A percentile compares a stretch with the other conserved stretches of the same genome.
Conservation (phyloP, 1,140 invertebrate genomes). For the Ganaspis sp. region DNA sequence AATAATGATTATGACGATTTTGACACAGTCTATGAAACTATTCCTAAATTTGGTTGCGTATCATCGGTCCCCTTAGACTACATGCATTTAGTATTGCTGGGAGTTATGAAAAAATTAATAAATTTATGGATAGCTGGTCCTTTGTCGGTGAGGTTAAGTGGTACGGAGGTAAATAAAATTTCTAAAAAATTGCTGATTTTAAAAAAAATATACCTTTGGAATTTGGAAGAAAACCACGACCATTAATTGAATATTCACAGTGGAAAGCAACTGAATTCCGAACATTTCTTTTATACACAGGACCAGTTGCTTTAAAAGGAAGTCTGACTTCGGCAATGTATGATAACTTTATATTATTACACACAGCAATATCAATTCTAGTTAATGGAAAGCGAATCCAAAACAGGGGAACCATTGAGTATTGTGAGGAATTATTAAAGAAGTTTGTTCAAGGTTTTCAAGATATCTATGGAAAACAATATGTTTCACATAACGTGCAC, state of each 20-base stretch:
- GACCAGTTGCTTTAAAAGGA: neutral
- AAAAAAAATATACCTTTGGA: neutral
- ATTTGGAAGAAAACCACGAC: neutral
- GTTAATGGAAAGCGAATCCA: no score
- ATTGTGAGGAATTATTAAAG: no score
- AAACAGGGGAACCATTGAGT: no score
- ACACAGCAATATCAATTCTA: no score
- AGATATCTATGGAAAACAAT: no score
- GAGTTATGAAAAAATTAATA: neutral
- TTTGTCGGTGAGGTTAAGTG: neutral
- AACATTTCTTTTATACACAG: neutral
- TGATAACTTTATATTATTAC: neutral
- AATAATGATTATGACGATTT: no score
- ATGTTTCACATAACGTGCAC: no score
- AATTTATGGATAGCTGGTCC: neutral
- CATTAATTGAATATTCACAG: neutral
- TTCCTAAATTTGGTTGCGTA: neutral
- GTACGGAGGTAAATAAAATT: neutral
- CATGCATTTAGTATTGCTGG: neutral
- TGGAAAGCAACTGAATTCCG: neutral
- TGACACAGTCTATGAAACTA: neutral
- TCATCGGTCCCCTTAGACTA: neutral
- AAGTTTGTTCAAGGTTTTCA: no score
- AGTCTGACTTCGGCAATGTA: neutral
- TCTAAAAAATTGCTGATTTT: neutral